These are phyloP conservation scores for Rhopalosiphum maidis DNA, from an alignment of 1,140 invertebrate genomes.

Conservation along the genomic window DNA sequence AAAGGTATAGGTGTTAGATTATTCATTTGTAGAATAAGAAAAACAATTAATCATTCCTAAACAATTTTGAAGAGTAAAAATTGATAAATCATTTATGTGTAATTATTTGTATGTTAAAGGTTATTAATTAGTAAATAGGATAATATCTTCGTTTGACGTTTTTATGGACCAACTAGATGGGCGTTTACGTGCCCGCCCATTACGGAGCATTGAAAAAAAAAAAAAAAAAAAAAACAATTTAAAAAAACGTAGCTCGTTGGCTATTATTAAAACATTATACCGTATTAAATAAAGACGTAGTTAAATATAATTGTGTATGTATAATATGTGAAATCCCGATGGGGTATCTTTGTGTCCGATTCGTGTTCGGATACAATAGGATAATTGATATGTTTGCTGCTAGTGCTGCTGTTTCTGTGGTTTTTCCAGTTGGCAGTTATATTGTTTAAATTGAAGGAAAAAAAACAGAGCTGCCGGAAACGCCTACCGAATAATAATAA, in stretches of 20 bases:
- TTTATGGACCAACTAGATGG: slow-evolving; percentile 43
- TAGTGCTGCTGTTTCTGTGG: slow-evolving; percentile 48
- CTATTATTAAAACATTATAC: slow-evolving; percentile 54
- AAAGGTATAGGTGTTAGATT: too few relatives aligned
- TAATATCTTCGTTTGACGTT: slow-evolving; percentile 51
- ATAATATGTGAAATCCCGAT: slow-evolving; percentile 53
- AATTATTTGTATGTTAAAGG: neutral
- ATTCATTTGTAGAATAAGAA: neutral
- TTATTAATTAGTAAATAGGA: slow-evolving; percentile 16
- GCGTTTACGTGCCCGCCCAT: slow-evolving; percentile 29
- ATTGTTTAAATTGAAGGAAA: slow-evolving; percentile 54
- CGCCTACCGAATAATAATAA: slow-evolving; percentile 57
- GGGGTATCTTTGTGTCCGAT: slow-evolving; percentile 58
- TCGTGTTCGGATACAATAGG: slow-evolving; percentile 53
- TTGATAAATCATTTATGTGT: neutral
- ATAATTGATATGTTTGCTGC: slow-evolving; percentile 56
- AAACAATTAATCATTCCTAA: neutral
- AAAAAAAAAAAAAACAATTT: neutral
- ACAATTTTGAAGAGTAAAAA: neutral
- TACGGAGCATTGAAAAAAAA: neutral
- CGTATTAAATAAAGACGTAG: slow-evolving; percentile 29
- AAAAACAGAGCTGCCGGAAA: slow-evolving; percentile 55
- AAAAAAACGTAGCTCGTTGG: neutral
- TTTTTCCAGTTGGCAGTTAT: slow-evolving; percentile 54
- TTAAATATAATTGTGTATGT: slow-evolving; percentile 44